These are phyloP conservation scores for Furcula furcula DNA, from an alignment of 2,888 invertebrate genomes.

Conservation along the genomic window DNA sequence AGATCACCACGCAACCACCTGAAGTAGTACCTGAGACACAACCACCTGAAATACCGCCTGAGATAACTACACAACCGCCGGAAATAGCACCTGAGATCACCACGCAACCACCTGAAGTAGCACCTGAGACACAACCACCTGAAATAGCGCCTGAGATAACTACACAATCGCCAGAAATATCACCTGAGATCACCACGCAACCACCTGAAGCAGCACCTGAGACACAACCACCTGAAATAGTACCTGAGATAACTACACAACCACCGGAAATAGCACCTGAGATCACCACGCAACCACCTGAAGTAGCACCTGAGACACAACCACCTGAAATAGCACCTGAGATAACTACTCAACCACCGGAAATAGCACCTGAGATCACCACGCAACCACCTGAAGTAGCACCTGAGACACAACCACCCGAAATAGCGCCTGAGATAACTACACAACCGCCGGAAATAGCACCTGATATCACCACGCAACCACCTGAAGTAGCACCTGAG, in stretches of 20 bases:
- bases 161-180: conserved; percentile 2
- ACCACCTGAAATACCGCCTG: no score
- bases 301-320: conserved; percentile 2
- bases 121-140: conserved; percentile 4
- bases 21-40: conserved; percentile 4
- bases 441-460: neutral
- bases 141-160: conserved; percentile 6
- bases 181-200: conserved; percentile 5
- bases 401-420: neutral
- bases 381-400: no score
- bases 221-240: neutral
- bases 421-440: neutral
- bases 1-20: conserved; percentile 4
- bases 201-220: conserved; percentile 4
- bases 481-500: neutral
- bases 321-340: neutral
- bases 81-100: conserved; percentile 3
- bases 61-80: conserved; percentile 4
- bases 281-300: conserved; percentile 2
- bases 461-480: no score
- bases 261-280: neutral
- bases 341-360: neutral
- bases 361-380: neutral
- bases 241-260: conserved; percentile 1
- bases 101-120: conserved; percentile 5